Evolutionary conservation across 2,113 vertebrate genomes (phyloP).

Genomic region (Strigops habroptila): DNA sequence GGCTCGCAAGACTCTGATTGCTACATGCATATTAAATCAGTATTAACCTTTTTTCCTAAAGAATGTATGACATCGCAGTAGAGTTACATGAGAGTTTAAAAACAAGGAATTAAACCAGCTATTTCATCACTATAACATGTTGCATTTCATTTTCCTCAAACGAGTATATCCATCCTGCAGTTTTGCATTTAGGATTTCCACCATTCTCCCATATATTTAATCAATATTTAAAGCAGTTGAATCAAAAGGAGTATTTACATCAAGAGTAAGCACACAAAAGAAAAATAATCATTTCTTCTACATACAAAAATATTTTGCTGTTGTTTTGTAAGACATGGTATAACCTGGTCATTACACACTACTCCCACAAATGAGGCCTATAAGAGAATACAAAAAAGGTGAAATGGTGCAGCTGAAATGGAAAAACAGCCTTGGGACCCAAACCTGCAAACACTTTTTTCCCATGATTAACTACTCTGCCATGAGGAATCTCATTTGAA

Average conservation of each 20-base stretch:
- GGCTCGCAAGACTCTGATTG: slow-evolving; percentile 1
- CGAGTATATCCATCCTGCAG: not conserved
- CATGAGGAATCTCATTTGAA: not conserved
- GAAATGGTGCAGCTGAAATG: not conserved
- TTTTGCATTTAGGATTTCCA: not conserved
- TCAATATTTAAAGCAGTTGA: not conserved
- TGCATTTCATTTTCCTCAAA: not conserved
- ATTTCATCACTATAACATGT: not conserved
- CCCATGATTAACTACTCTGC: slow-evolving; percentile 36
- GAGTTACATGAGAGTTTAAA: not conserved
- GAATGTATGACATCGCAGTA: not conserved
- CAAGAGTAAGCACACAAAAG: not conserved
- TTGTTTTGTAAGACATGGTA: not conserved
- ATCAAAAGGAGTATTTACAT: not conserved
- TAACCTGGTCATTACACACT: not conserved
- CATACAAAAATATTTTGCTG: not conserved
- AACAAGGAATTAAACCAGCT: not conserved
- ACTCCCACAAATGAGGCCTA: not conserved
- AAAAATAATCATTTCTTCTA: not conserved
- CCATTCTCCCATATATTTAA: not conserved
- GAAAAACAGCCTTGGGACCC: slow-evolving; percentile 3
- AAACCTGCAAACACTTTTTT: slow-evolving; percentile 39
- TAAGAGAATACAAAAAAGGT: not conserved
- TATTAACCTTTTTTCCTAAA: slow-evolving; percentile 26
- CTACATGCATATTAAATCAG: slow-evolving; percentile 32